Conservation (phyloP, 2,113 vertebrate species). For the Silurus asotus region DNA sequence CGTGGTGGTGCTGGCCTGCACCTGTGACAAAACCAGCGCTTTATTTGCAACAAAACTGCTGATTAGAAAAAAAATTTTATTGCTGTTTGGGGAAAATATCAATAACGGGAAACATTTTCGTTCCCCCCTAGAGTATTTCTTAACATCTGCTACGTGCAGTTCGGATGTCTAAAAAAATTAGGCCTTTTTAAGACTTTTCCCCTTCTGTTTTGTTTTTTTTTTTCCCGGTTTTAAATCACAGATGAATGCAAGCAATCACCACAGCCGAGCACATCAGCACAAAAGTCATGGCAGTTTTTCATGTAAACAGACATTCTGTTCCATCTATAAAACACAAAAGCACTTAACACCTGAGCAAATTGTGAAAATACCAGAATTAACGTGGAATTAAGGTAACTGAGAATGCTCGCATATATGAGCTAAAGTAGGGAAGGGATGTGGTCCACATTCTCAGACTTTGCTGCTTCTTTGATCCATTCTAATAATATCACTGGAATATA, state of each 20-base stretch:
- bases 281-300: conserved; percentile 34
- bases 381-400: background rate
- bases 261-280: conserved; percentile 47
- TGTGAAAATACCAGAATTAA: background rate
- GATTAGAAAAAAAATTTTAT: conserved; percentile 39
- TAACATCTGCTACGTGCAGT: background rate
- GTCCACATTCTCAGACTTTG: background rate
- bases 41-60: conserved; percentile 61
- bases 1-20: conserved; percentile 86
- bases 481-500: background rate
- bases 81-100: conserved; percentile 10
- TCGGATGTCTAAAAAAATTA: background rate
- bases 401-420: background rate
- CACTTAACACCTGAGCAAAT: conserved; percentile 19
- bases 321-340: conserved; percentile 20
- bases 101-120: background rate
- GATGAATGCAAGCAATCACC: conserved; percentile 44
- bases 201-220: background rate
- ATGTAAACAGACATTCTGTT: conserved; percentile 42
- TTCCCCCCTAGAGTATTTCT: background rate
- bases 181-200: background rate
- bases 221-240: conserved; percentile 41
- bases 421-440: background rate
- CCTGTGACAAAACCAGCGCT: conserved; percentile 80
- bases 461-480: background rate